These are phyloP conservation scores for Rhabdophis nuchalis DNA, from an alignment of 2,797 vertebrate species.

Conservation along the genomic window DNA sequence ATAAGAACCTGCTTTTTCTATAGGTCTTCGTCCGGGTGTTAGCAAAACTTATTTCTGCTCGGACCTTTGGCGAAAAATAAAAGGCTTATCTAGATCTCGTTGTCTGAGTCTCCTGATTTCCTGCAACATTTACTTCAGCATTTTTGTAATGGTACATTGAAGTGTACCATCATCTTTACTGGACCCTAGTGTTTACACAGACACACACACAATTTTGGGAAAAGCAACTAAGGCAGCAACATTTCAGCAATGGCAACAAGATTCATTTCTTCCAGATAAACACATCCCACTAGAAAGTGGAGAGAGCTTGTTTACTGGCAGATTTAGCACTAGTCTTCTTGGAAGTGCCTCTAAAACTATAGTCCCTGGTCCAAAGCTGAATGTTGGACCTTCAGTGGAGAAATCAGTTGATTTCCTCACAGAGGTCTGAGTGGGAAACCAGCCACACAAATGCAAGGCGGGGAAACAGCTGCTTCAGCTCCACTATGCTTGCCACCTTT, in stretches of 20 bases:
- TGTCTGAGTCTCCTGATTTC: too few relatives aligned
- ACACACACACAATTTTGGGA: not conserved
- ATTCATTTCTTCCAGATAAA: not conserved
- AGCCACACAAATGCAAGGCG: not conserved
- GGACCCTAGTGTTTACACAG: not conserved
- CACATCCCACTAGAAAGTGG: not conserved
- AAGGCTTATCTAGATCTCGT: too few relatives aligned
- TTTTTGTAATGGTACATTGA: not conserved
- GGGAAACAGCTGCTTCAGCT: not conserved
- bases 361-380: not conserved
- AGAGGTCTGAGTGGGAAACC: not conserved
- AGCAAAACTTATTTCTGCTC: too few relatives aligned
- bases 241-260: not conserved
- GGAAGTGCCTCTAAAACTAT: not conserved
- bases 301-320: not conserved
- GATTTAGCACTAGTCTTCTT: not conserved
- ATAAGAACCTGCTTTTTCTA: too few relatives aligned
- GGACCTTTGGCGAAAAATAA: too few relatives aligned
- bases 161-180: not conserved
- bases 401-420: not conserved
- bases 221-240: not conserved
- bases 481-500: not conserved
- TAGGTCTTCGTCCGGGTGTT: too few relatives aligned
- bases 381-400: not conserved
- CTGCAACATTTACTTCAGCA: too few relatives aligned